phyloP scores from a whole-genome alignment of 2,888 invertebrate species.

The Drosophila koepferae region DNA sequence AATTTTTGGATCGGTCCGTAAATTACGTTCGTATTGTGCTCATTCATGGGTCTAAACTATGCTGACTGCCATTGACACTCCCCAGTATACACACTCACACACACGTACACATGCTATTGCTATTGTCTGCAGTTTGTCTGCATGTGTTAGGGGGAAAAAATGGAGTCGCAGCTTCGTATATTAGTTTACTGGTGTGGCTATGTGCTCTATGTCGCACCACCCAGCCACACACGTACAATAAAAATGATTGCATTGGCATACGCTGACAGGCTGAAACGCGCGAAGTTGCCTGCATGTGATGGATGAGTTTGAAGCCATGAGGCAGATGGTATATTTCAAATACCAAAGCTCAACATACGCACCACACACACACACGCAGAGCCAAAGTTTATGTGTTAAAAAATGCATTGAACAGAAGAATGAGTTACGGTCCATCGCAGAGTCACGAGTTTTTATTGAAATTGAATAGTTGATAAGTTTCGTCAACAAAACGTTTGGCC shows the following conservation, averaged over 20 bases:
- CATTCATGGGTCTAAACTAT: constrained; percentile 35
- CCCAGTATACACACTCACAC: constrained; percentile 5
- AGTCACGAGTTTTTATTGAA: constrained; percentile 77
- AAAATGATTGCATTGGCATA: constrained; percentile 79
- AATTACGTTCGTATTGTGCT: constrained; percentile 67
- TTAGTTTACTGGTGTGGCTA: constrained; percentile 69
- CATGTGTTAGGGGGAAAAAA: constrained; percentile 16
- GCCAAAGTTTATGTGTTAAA: constrained; percentile 53
- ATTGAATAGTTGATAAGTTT: constrained; percentile 81
- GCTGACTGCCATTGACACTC: constrained; percentile 30
- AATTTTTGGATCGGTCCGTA: constrained; percentile 49
- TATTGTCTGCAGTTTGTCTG: constrained; percentile 50
- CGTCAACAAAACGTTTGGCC: constrained; percentile 74
- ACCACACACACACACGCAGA: constrained; percentile 24
- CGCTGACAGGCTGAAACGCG: constrained; percentile 62
- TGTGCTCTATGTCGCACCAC: constrained; percentile 30
- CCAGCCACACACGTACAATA: constrained; percentile 45
- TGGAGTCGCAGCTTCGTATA: constrained; percentile 37
- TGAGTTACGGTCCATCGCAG: constrained; percentile 52
- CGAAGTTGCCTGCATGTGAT: constrained; percentile 70
- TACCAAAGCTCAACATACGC: constrained; percentile 66
- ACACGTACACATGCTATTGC: constrained; percentile 19
- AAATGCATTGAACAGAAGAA: constrained; percentile 71
- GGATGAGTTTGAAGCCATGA: constrained; percentile 77
- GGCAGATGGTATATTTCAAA: constrained; percentile 81